Evolutionary conservation across 1,140 invertebrate species (phyloP), one percentile per base, ranked within the genome.

Genomic region (Bombus haemorrhoidalis): DNA sequence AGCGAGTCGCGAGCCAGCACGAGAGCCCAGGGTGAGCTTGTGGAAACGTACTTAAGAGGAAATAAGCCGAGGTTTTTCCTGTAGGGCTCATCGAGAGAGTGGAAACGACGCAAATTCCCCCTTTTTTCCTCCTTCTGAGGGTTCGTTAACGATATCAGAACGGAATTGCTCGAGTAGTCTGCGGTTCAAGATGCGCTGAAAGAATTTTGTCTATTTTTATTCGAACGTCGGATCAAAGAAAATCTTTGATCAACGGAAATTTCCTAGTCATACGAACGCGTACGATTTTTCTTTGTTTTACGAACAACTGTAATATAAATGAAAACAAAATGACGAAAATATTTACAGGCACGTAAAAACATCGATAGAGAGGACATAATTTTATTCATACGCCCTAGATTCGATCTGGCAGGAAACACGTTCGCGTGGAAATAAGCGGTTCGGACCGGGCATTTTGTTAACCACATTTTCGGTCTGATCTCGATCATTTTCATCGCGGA

Each of bases 401-500:
- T 13, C 53, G n/a, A 5, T 15, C 32, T 9, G 41, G 2, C 12
- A 32, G 32, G 39, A 53, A 43, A 47, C n/a, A 59, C 75, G 69
- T 62, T 43, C 80, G 37, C 39, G 69, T 18, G 80, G 37, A 62
- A 62, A 81, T 71, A 57, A 71, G 28, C 62, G 64, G 41, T 18
- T 5, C n/a, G n/a, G n/a, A 28, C 12, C 18, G 25, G 80, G 37
- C n/a, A 37, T 64, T 85, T 71, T 22, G 47, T 8, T 59, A 53
- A 64, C 69, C 68, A n/a, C 57, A 62, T 74, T 85, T 85, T 74
- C 77, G 66, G 41, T 3, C 59, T 39, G 69, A 73, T 81, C 59
- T 57, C 78, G 78, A 85, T 85, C 78, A 85, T 81, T 81, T 85
- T 81, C 84, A 85, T 72, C 68, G 88, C 62, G 57, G 41, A 76